Evolutionary conservation across 30 jellyfish, hydroid and myxozoan species (phyloP), one percentile per base, ranked within the genome.

Genomic region (Turritopsis dohrnii): DNA sequence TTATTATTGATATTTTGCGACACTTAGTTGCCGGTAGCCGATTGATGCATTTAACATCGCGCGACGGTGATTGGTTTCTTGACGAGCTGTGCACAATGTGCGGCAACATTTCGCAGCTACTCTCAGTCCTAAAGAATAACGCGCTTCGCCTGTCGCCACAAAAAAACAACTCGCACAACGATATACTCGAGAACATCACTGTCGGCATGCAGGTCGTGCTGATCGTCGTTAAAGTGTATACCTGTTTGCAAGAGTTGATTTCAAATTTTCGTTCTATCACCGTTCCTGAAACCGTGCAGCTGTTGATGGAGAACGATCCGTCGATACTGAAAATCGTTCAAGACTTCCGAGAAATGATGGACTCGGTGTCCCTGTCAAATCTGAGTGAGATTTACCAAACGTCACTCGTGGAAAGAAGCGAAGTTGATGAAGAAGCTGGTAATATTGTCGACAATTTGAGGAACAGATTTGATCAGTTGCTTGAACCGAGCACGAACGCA

Each of bases 41-140:
- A 41, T 79, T 93, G 71, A 93, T 93, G 98, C 95, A 93, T 83
- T 80, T 93, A 74, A 93, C 98, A 65, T 93, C 98, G 26, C 96
- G 96, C 21, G 98, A 93, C 30, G 98, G 98, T 7, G 98, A 93
- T 52, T 93, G 98, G 98, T 93, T 93, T 65, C 94, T 93, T 19
- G 98, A 88, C 81, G 98, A 93, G 79, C 87, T 93, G 9, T 88
- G 96, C 77, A 88, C 98, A 8, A 88, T 93, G 98, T 84, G 96
- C 83, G 96, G 96, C 7, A 93, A 93, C 85, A 88, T 88, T 18
- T 86, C 93, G 66, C 98, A 93, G 76, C 87, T 93, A 52, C 87
- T 93, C 65, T 93, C 98, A 7, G 98, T 93, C 18, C 79, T 93
- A 74, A 93, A 93, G 79, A 93, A 93, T 79, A 93, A 93, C 75